Conservation (phyloP, 92 coral and sea anemone genomes). For the Siderastrea radians region DNA sequence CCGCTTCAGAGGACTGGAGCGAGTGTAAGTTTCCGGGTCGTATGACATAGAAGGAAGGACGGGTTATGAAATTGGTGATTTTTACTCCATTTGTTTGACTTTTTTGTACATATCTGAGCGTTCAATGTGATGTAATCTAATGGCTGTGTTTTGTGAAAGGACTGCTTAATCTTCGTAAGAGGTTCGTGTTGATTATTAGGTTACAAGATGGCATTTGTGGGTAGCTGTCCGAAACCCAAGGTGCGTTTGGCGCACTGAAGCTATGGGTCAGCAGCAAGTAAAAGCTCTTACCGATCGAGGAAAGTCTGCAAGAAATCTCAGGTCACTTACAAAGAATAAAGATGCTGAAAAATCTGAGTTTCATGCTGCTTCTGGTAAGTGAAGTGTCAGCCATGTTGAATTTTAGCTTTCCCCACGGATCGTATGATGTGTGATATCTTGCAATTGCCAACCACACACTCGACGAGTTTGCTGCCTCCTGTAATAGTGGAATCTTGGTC, state of each 20-base stretch:
- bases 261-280: slow-evolving; percentile 56
- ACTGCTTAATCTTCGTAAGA: slow-evolving; percentile 8
- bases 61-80: slow-evolving; percentile 13
- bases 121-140: background rate
- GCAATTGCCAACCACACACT: background rate
- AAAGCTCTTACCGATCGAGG: slow-evolving; percentile 48
- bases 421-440: slow-evolving; percentile 19
- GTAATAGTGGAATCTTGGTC: slow-evolving; percentile 36
- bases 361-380: slow-evolving; percentile 30
- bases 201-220: slow-evolving; percentile 21
- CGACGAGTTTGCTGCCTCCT: slow-evolving; percentile 3
- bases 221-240: slow-evolving; percentile 9
- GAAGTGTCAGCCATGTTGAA: background rate
- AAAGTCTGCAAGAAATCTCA: slow-evolving; percentile 30
- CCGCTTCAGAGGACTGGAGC: slow-evolving; percentile 42
- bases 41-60: slow-evolving; percentile 12
- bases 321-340: slow-evolving; percentile 17
- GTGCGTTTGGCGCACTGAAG: background rate
- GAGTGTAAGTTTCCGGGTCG: slow-evolving; percentile 85
- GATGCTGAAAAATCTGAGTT: slow-evolving; percentile 46
- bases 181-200: background rate
- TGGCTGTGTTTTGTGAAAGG: background rate
- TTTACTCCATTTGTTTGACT: background rate
- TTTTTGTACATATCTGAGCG: slow-evolving; percentile 4
- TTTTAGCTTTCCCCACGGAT: background rate